phyloP scores from a whole-genome alignment of 1,140 invertebrate species.

The Heliconius nattereri region DNA sequence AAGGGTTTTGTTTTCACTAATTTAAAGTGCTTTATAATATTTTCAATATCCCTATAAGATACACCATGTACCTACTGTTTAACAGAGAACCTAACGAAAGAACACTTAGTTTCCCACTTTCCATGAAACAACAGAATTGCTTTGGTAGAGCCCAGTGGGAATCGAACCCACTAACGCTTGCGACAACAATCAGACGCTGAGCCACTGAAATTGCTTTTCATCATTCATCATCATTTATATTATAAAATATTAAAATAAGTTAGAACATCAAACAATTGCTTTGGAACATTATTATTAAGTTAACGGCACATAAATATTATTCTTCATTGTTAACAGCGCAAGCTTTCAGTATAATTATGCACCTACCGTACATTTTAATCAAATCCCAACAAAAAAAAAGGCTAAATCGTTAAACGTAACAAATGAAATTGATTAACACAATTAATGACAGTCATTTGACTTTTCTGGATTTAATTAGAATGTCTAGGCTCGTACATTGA shows the following conservation, averaged over 20 bases:
- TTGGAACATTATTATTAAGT: background rate
- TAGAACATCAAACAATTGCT: background rate
- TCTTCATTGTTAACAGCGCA: background rate
- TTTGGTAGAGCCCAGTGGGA: too few relatives aligned
- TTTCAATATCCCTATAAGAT: too few relatives aligned
- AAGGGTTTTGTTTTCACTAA: too few relatives aligned
- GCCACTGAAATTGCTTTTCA: too few relatives aligned
- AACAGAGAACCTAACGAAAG: too few relatives aligned
- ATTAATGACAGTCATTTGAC: conserved; percentile 13
- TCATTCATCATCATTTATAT: too few relatives aligned
- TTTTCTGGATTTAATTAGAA: conserved; percentile 28
- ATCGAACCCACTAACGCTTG: too few relatives aligned
- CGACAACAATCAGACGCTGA: too few relatives aligned
- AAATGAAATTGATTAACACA: conserved; percentile 18
- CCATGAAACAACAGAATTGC: too few relatives aligned
- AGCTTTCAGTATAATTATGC: background rate
- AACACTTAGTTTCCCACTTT: too few relatives aligned
- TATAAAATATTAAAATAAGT: background rate
- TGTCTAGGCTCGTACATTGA: conserved; percentile 13
- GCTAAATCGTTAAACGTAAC: background rate
- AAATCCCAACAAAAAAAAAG: background rate
- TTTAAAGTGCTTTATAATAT: too few relatives aligned
- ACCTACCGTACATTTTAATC: background rate
- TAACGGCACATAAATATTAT: background rate
- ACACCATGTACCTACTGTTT: too few relatives aligned